A percentile compares a stretch with the other conserved stretches of the same genome.
Evolutionary conservation across 2,888 invertebrate species (phyloP).

Genomic region (Eulithis testata): DNA sequence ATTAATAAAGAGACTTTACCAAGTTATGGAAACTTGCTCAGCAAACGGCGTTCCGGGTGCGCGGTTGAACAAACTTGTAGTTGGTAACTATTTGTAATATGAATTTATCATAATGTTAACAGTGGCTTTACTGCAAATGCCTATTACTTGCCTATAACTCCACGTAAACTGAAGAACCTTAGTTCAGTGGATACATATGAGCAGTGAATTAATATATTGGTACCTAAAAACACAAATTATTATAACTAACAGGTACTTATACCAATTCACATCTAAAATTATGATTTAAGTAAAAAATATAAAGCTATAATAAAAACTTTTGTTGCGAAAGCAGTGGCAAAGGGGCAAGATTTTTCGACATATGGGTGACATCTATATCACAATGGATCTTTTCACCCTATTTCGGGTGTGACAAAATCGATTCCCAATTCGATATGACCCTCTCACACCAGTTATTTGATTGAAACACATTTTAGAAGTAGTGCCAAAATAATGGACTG

Average conservation of each 20-base stretch:
- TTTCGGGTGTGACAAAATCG: slow-evolving; percentile 81
- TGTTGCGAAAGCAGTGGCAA: slow-evolving; percentile 35
- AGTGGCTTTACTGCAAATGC: slow-evolving; percentile 47
- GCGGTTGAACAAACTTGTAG: slow-evolving; percentile 78
- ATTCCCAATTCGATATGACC: slow-evolving; percentile 81
- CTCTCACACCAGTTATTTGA: slow-evolving; percentile 69
- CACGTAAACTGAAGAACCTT: slow-evolving; percentile 8
- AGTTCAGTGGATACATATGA: background rate
- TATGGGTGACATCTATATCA: slow-evolving; percentile 79
- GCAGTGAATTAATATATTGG: no score
- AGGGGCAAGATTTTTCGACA: slow-evolving; percentile 63
- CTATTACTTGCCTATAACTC: slow-evolving; percentile 26
- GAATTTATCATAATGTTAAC: slow-evolving; percentile 70
- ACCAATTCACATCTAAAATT: background rate
- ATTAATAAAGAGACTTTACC: slow-evolving; percentile 78
- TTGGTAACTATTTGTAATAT: slow-evolving; percentile 79
- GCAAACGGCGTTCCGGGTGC: slow-evolving; percentile 70
- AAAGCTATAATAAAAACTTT: background rate
- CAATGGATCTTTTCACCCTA: slow-evolving; percentile 81
- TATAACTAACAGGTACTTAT: no score
- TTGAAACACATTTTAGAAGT: slow-evolving; percentile 56
- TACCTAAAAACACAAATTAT: no score
- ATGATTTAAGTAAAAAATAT: background rate
- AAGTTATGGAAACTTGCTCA: slow-evolving; percentile 77
- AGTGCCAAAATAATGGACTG: slow-evolving; percentile 43